Conservation (phyloP, 1,140 invertebrate genomes). For the Drosophila azteca region DNA sequence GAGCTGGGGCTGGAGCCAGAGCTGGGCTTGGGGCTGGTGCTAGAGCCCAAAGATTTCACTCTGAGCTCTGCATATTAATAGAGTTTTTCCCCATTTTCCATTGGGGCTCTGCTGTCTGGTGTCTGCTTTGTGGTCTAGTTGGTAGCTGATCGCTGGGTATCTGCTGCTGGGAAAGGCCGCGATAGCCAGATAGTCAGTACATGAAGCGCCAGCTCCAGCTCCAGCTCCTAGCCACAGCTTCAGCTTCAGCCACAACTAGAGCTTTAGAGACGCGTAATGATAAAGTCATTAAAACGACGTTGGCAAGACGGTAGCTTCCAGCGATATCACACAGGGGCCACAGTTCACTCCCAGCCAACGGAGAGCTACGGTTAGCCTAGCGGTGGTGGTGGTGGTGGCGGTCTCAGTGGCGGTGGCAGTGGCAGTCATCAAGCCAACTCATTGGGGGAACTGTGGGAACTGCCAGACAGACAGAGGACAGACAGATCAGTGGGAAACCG, state of each 20-base stretch:
- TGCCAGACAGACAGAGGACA: neutral
- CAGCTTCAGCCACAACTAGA: slow-evolving; percentile 18
- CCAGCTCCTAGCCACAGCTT: no score
- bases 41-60: slow-evolving; percentile 38
- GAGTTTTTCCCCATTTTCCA: slow-evolving; percentile 53
- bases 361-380: neutral
- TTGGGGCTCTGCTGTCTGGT: slow-evolving; percentile 36
- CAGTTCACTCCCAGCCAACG: slow-evolving; percentile 54
- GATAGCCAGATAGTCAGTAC: neutral
- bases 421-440: slow-evolving; percentile 69
- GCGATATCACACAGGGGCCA: slow-evolving; percentile 56
- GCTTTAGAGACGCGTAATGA: slow-evolving; percentile 54
- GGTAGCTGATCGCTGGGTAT: slow-evolving; percentile 20
- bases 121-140: slow-evolving; percentile 71
- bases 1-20: neutral
- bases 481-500: slow-evolving; percentile 50
- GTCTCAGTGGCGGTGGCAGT: slow-evolving; percentile 9
- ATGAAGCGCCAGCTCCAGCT: no score
- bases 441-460: slow-evolving; percentile 57
- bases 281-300: slow-evolving; percentile 70
- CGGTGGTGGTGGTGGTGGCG: neutral
- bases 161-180: no score
- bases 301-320: slow-evolving; percentile 54
- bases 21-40: slow-evolving; percentile 27
- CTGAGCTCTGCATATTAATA: slow-evolving; percentile 53